phyloP scores from a whole-genome alignment of 2,113 vertebrate genomes.

The Nesoenas mayeri region DNA sequence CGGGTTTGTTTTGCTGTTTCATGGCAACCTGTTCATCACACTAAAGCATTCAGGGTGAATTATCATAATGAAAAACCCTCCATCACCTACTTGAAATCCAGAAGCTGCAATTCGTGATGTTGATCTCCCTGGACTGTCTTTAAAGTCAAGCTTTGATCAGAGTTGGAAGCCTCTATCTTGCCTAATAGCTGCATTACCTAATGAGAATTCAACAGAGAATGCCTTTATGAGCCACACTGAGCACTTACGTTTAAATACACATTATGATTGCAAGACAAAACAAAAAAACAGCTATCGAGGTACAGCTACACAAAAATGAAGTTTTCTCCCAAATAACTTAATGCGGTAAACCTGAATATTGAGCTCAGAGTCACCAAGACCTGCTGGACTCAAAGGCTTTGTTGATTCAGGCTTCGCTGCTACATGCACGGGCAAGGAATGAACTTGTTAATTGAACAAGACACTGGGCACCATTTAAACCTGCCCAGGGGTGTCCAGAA shows the following conservation, averaged over 20 bases:
- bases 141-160: slow-evolving; percentile 69
- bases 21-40: slow-evolving; percentile 19
- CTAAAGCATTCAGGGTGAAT: slow-evolving; percentile 9
- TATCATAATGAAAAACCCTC: slow-evolving; percentile 58
- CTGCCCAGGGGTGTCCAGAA: no score
- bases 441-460: no score
- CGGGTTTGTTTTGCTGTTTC: background rate
- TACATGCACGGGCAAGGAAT: fast-evolving
- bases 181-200: slow-evolving; percentile 76
- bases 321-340: background rate
- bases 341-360: background rate
- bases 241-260: background rate
- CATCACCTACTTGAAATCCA: slow-evolving; percentile 81
- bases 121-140: slow-evolving; percentile 74
- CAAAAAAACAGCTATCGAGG: background rate
- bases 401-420: background rate
- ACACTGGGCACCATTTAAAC: no score
- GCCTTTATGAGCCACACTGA: slow-evolving; percentile 4
- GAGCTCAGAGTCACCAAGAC: background rate
- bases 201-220: slow-evolving; percentile 45
- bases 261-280: background rate
- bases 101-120: slow-evolving; percentile 73
- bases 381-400: background rate
- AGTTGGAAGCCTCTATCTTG: slow-evolving; percentile 75
- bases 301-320: background rate